Conservation (phyloP, 1,140 invertebrate genomes). For the Uloborus diversus region DNA sequence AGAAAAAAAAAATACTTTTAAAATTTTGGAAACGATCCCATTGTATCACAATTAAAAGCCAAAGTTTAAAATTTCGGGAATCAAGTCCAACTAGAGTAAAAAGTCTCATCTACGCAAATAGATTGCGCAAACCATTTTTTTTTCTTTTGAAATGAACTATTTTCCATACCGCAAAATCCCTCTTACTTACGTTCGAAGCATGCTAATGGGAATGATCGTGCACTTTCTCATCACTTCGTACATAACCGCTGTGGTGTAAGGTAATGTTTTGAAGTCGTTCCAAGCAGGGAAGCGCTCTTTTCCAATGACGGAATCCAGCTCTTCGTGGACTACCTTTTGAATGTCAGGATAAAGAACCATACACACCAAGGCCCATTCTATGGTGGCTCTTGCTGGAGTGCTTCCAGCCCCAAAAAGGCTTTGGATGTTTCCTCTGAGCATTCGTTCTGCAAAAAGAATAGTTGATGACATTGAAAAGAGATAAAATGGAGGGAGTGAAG, state of each 20-base stretch:
- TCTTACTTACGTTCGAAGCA: conserved; percentile 43
- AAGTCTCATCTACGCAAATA: no score
- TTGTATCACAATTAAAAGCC: no score
- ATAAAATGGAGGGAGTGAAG: no score
- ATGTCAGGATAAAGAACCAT: conserved; percentile 57
- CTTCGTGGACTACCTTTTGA: conserved; percentile 59
- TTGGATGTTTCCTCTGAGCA: conserved; percentile 57
- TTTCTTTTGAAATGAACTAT: no score
- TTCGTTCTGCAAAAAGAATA: conserved; percentile 50
- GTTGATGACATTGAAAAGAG: no score
- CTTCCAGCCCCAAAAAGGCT: conserved; percentile 61
- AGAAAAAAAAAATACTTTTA: no score
- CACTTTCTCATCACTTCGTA: conserved; percentile 58
- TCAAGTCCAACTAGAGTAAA: no score
- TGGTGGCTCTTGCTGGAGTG: conserved; percentile 58
- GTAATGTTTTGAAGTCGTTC: conserved; percentile 53
- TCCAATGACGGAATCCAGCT: conserved; percentile 60
- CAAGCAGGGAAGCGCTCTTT: conserved; percentile 46
- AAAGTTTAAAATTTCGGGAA: no score
- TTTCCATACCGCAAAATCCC: no score
- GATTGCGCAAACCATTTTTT: no score
- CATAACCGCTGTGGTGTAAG: conserved; percentile 59
- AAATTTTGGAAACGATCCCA: no score
- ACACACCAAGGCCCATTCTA: conserved; percentile 59
- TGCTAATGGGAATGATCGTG: conserved; percentile 56